phyloP scores from a whole-genome alignment of 2,113 vertebrate genomes.

The Tachycineta bicolor region DNA sequence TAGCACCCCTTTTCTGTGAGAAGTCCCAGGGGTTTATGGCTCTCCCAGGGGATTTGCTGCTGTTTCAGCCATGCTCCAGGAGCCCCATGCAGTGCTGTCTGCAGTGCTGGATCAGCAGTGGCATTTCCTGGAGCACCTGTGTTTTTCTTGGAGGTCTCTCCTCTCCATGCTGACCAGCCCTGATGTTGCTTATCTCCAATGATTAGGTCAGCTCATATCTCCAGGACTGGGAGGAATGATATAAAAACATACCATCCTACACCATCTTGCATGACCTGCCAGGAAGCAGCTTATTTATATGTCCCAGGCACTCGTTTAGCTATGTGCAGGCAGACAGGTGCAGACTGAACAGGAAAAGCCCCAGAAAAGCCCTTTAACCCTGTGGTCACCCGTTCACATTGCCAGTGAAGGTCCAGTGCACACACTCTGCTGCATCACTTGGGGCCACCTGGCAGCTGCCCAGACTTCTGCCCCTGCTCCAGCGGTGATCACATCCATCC shows the following conservation, averaged over 20 bases:
- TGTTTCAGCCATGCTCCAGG: neutral
- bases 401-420: neutral
- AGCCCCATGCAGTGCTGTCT: neutral
- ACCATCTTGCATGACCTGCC: neutral
- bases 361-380: neutral
- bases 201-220: constrained; percentile 40
- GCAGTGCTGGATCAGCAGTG: neutral
- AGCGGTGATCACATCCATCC: neutral
- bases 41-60: neutral
- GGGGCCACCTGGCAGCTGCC: neutral
- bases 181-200: neutral
- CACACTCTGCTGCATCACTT: accelerated
- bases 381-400: neutral
- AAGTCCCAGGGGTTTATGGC: neutral
- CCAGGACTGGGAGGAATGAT: constrained; percentile 29
- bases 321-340: neutral
- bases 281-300: constrained; percentile 13
- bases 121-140: constrained; percentile 64
- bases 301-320: neutral
- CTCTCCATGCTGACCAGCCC: neutral
- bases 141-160: constrained; percentile 59
- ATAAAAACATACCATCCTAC: constrained; percentile 44
- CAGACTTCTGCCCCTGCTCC: neutral
- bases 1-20: neutral
- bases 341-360: neutral